phyloP scores from a whole-genome alignment of 2,888 invertebrate genomes.

The Microplitis deprimator region DNA sequence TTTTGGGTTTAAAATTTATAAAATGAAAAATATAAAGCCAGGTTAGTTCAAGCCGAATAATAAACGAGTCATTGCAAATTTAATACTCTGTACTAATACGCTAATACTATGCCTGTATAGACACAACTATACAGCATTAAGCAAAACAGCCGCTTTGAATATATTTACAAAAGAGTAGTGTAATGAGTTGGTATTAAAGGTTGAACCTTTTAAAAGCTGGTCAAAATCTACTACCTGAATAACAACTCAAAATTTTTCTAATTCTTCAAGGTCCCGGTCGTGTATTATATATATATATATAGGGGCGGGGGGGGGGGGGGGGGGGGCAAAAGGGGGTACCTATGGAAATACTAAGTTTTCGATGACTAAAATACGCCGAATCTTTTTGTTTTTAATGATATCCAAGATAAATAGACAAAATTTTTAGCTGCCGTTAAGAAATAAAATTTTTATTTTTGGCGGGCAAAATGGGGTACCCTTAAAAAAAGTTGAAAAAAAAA shows the following conservation, averaged over 20 bases:
- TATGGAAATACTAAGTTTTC: rapidly evolving
- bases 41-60: neutral
- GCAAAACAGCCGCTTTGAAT: slow-evolving; percentile 22
- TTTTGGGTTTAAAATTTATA: no score
- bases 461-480: no score
- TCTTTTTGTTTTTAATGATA: no score
- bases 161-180: slow-evolving; percentile 23
- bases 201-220: neutral
- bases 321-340: no score
- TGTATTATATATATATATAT: no score
- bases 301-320: no score
- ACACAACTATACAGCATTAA: neutral
- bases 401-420: no score
- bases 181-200: slow-evolving; percentile 32
- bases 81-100: neutral
- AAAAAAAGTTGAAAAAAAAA: no score
- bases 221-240: slow-evolving; percentile 43
- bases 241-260: slow-evolving; percentile 34
- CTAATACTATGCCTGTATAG: neutral
- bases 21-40: no score
- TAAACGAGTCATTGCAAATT: neutral
- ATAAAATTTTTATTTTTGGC: no score
- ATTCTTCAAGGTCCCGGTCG: slow-evolving; percentile 25
- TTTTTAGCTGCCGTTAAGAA: no score
- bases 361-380: slow-evolving; percentile 1